Evolutionary conservation across 2,113 vertebrate genomes (phyloP).

Genomic region (Chinchilla lanigera): DNA sequence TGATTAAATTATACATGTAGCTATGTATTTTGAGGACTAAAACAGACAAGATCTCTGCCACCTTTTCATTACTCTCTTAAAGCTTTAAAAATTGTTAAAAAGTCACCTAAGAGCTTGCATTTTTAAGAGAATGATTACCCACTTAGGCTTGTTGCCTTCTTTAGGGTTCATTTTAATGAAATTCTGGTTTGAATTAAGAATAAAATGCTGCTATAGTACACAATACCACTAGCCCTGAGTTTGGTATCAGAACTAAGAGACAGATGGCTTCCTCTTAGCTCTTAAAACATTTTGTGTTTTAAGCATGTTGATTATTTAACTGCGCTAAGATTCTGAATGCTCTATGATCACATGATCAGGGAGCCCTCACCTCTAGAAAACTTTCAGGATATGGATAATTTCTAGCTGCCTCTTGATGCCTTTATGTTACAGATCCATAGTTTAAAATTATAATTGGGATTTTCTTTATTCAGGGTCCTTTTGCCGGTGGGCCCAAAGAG

Average conservation of each 20-base stretch:
- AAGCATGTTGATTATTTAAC: conserved; percentile 61
- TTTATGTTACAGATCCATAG: conserved; percentile 51
- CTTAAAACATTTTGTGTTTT: conserved; percentile 62
- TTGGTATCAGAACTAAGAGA: conserved; percentile 63
- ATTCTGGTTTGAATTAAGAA: conserved; percentile 67
- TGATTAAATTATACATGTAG: conserved; percentile 4
- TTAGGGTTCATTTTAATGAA: conserved; percentile 56
- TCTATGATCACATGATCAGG: conserved; percentile 52
- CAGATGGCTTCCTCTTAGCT: conserved; percentile 52
- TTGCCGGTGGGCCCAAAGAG: not conserved
- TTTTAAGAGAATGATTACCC: conserved; percentile 61
- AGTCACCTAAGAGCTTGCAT: conserved; percentile 6
- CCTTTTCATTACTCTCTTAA: conserved; percentile 51
- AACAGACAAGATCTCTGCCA: conserved; percentile 16
- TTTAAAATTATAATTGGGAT: conserved; percentile 54
- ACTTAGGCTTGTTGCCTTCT: conserved; percentile 49
- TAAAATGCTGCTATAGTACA: conserved; percentile 63
- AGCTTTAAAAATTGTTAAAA: conserved; percentile 55
- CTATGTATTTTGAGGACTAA: conserved; percentile 24
- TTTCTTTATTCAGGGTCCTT: conserved; percentile 24
- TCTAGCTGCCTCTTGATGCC: conserved; percentile 44
- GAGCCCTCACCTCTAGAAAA: not conserved
- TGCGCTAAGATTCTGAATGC: conserved; percentile 40
- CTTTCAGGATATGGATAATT: conserved; percentile 38
- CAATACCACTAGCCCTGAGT: conserved; percentile 52